phyloP scores from a whole-genome alignment of 2,888 invertebrate genomes.

The Leptinotarsa peninsularis region DNA sequence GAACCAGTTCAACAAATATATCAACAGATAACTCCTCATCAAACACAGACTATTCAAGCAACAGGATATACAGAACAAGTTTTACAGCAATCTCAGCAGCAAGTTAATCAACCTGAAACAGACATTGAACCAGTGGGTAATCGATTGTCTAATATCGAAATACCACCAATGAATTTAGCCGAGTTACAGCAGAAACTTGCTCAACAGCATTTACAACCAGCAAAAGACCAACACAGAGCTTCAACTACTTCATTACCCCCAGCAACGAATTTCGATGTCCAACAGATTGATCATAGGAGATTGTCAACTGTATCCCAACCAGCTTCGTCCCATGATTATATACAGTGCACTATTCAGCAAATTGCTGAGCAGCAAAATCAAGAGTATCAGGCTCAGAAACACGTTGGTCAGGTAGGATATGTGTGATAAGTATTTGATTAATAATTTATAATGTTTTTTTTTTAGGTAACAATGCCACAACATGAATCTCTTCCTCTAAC shows the following conservation, averaged over 20 bases:
- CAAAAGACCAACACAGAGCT: conserved; percentile 52
- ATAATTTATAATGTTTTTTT: neutral
- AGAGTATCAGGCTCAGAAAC: conserved; percentile 45
- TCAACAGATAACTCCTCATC: conserved; percentile 53
- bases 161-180: conserved; percentile 59
- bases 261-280: conserved; percentile 57
- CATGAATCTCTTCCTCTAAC: conserved; percentile 39
- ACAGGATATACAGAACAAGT: conserved; percentile 51
- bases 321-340: conserved; percentile 55
- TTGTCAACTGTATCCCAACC: conserved; percentile 62
- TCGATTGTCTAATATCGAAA: conserved; percentile 55
- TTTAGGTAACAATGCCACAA: conserved; percentile 26
- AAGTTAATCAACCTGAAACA: conserved; percentile 24
- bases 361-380: conserved; percentile 48
- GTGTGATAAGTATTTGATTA: neutral
- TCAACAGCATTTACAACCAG: conserved; percentile 56
- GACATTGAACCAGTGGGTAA: conserved; percentile 39
- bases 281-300: conserved; percentile 55
- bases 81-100: conserved; percentile 61
- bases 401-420: conserved; percentile 36
- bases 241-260: conserved; percentile 60
- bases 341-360: conserved; percentile 49
- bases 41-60: neutral
- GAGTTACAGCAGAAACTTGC: conserved; percentile 62
- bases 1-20: conserved; percentile 54